Evolutionary conservation across 2,888 invertebrate genomes (phyloP).

Genomic region (Lymantria monacha): DNA sequence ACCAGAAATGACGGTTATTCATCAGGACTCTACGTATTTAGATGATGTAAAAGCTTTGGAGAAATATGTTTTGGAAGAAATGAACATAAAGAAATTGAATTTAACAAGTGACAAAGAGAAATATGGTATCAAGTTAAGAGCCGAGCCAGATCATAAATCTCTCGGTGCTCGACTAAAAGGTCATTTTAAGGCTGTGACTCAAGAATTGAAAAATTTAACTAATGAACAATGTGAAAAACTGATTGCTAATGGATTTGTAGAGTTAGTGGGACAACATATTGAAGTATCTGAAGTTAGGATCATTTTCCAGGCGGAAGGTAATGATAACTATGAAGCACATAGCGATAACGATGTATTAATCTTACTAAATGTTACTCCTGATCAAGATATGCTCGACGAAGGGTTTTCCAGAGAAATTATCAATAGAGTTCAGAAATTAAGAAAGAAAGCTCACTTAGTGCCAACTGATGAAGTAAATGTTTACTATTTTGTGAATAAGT

Average conservation of each 20-base stretch:
- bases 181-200: conserved; percentile 93
- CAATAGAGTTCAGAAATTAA: conserved; percentile 96
- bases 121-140: conserved; percentile 94
- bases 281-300: conserved; percentile 91
- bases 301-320: conserved; percentile 88
- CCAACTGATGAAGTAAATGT: conserved; percentile 95
- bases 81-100: conserved; percentile 93
- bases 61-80: conserved; percentile 94
- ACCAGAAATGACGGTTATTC: conserved; percentile 97
- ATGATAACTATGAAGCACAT: conserved; percentile 92
- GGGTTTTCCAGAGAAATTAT: conserved; percentile 97
- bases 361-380: conserved; percentile 93
- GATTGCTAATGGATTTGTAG: conserved; percentile 86
- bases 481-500: conserved; percentile 85
- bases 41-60: conserved; percentile 90
- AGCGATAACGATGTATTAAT: conserved; percentile 95
- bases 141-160: conserved; percentile 97
- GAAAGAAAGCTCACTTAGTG: conserved; percentile 96
- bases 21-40: conserved; percentile 90
- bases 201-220: conserved; percentile 89
- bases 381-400: conserved; percentile 95
- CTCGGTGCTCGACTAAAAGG: conserved; percentile 94
- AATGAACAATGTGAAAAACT: conserved; percentile 91
- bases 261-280: conserved; percentile 89
- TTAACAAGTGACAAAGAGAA: conserved; percentile 94